phyloP scores from a whole-genome alignment of 2,888 invertebrate species.

The Cantharis rufa region DNA sequence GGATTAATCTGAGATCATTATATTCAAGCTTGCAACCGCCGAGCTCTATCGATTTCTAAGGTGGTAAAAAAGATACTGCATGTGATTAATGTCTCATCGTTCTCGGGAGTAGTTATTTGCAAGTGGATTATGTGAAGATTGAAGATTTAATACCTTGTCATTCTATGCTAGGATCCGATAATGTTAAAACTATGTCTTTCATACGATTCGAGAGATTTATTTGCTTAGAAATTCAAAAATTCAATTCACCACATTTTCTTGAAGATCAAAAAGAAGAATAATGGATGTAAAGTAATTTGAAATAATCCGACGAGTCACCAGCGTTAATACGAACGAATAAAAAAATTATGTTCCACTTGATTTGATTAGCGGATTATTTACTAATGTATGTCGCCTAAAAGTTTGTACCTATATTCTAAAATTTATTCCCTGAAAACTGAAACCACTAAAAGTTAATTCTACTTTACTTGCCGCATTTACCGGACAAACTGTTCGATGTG shows the following conservation, averaged over 20 bases:
- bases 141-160: neutral
- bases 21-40: neutral
- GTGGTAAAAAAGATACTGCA: neutral
- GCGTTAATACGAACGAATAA: too few relatives aligned
- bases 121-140: neutral
- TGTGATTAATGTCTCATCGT: neutral
- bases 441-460: neutral
- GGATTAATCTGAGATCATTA: neutral
- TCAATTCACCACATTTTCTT: too few relatives aligned
- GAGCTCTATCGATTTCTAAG: neutral
- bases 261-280: too few relatives aligned
- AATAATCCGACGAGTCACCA: too few relatives aligned
- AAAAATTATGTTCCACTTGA: too few relatives aligned
- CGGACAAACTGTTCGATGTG: neutral
- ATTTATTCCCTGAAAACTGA: neutral
- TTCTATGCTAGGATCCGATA: neutral
- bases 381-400: neutral
- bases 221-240: neutral
- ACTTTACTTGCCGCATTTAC: neutral
- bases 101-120: neutral
- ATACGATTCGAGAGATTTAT: neutral
- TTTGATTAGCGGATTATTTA: too few relatives aligned
- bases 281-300: too few relatives aligned
- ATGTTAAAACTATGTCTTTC: neutral
- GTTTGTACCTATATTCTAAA: neutral